Conservation (phyloP, 2,113 vertebrate genomes). For the Piaya cayana region DNA sequence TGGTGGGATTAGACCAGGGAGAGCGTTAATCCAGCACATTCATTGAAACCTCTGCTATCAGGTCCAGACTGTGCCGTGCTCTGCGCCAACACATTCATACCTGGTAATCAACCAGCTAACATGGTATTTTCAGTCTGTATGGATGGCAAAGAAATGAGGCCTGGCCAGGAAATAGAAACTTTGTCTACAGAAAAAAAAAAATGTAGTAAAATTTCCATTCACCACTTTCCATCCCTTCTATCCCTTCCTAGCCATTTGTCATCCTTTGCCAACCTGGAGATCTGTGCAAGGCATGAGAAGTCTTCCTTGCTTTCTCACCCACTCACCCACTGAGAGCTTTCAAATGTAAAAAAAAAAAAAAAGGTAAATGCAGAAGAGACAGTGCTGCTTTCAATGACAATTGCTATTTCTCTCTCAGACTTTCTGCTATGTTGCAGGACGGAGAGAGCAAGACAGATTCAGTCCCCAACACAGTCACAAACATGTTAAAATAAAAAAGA, state of each 20-base stretch:
- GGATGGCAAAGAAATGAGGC: neutral
- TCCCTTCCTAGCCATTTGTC: neutral
- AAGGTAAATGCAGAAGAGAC: neutral
- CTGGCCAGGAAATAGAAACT: neutral
- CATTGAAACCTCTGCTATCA: neutral
- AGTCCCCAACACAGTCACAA: neutral
- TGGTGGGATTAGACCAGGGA: neutral
- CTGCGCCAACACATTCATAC: rapidly evolving
- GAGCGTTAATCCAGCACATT: neutral
- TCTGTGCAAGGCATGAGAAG: neutral
- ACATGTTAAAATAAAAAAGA: neutral
- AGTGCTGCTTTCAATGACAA: neutral
- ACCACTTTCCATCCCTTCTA: neutral
- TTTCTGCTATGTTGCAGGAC: neutral
- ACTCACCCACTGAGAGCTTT: neutral
- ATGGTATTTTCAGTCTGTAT: neutral
- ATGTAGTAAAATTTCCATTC: neutral
- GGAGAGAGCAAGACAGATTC: neutral
- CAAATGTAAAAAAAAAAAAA: neutral
- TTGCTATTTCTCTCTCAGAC: neutral
- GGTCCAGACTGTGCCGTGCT: rapidly evolving
- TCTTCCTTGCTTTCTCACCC: neutral
- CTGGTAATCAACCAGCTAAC: neutral
- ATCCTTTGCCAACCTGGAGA: neutral
- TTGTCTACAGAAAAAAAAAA: neutral